Conservation (phyloP, 1,140 invertebrate genomes). For the Reticulitermes speratus region DNA sequence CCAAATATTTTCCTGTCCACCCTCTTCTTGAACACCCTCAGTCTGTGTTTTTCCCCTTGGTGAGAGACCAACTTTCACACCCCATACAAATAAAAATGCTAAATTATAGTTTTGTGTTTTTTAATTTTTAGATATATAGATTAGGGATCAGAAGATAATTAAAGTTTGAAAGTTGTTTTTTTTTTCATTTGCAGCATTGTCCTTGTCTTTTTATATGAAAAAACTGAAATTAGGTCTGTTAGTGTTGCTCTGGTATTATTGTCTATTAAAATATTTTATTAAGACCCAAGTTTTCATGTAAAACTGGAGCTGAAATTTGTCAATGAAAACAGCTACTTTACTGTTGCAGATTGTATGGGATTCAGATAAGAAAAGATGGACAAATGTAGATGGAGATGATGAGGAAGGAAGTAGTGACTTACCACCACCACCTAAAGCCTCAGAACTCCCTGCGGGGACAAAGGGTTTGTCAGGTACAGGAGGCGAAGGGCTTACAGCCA, state of each 20-base stretch:
- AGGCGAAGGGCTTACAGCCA: conserved; percentile 47
- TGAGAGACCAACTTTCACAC: no score
- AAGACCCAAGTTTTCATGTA: neutral
- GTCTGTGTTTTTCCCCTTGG: no score
- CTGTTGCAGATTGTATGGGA: conserved; percentile 85
- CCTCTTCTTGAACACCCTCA: no score
- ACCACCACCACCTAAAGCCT: conserved; percentile 75
- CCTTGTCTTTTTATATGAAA: no score
- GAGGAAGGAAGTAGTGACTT: conserved; percentile 58
- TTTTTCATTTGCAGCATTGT: no score
- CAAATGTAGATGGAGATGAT: conserved; percentile 74
- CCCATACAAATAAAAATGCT: no score
- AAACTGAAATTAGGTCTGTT: no score
- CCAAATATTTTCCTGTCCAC: no score
- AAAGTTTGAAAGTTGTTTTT: no score
- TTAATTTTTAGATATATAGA: no score
- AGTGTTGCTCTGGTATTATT: no score
- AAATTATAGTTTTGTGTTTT: neutral
- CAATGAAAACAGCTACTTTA: neutral
- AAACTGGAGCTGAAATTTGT: neutral
- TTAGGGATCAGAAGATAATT: no score
- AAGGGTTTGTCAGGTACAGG: conserved; percentile 28
- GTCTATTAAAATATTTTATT: neutral
- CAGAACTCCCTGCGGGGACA: conserved; percentile 51
- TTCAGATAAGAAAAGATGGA: conserved; percentile 77